A percentile compares a stretch with the other conserved stretches of the same genome.
phyloP scores from a whole-genome alignment of 2,797 vertebrate genomes.

The Sebastes itinus region DNA sequence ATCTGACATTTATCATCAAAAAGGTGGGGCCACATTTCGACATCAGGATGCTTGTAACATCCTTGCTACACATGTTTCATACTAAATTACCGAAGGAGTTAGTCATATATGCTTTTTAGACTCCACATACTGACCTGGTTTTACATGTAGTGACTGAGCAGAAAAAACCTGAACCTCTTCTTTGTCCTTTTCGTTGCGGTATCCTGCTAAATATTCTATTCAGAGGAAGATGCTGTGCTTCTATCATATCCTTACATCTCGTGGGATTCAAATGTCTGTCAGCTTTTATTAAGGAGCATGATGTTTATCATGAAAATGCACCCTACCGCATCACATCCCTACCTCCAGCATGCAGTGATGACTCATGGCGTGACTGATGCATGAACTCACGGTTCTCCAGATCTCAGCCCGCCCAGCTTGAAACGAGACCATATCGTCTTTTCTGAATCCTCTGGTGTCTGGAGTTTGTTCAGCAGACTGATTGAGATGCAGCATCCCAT shows the following conservation, averaged over 20 bases:
- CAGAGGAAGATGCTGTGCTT: not conserved
- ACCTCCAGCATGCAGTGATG: slow-evolving; percentile 33
- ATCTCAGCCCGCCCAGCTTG: slow-evolving; percentile 2
- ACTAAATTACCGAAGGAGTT: not conserved
- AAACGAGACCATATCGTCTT: slow-evolving; percentile 21
- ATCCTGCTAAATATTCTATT: not conserved
- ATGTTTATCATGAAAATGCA: slow-evolving; percentile 40
- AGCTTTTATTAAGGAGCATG: slow-evolving; percentile 24
- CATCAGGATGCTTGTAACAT: slow-evolving; percentile 8
- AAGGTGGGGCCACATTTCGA: slow-evolving; percentile 5
- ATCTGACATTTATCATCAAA: slow-evolving; percentile 16
- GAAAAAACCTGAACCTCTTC: not conserved
- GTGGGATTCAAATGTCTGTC: slow-evolving; percentile 1
- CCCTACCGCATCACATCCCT: slow-evolving; percentile 11
- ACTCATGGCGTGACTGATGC: slow-evolving; percentile 48
- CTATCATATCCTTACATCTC: not conserved
- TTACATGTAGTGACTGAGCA: not conserved
- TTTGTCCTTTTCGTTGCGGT: not conserved
- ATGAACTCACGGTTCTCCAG: slow-evolving; percentile 22
- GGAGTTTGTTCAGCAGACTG: not conserved
- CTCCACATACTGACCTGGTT: not conserved
- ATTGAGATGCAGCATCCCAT: not conserved
- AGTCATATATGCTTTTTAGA: not conserved
- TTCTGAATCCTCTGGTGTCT: slow-evolving; percentile 16
- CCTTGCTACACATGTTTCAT: not conserved